Evolutionary conservation across 2,888 invertebrate species (phyloP).

Genomic region (Cerceris rybyensis): DNA sequence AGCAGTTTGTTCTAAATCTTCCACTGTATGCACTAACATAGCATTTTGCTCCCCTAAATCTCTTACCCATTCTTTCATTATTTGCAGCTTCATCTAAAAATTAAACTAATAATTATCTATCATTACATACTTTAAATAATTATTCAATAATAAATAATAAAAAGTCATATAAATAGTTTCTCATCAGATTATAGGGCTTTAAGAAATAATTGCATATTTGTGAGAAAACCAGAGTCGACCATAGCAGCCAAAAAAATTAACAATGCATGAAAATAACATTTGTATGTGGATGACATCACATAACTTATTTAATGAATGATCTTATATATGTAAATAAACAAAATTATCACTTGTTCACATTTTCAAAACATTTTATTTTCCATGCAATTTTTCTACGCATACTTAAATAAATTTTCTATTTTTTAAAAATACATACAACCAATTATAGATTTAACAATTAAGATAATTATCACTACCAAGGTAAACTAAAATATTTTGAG

Average conservation of each 20-base stretch:
- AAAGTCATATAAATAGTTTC: neutral
- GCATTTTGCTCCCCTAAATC: constrained; percentile 88
- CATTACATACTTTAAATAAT: neutral
- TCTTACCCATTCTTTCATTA: constrained; percentile 86
- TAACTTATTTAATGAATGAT: no score
- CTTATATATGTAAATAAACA: no score
- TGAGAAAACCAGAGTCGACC: no score
- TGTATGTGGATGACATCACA: no score
- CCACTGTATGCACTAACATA: constrained; percentile 86
- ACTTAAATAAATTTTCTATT: neutral
- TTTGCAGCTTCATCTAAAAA: constrained; percentile 85
- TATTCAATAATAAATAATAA: neutral
- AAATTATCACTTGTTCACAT: no score
- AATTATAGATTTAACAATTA: constrained; percentile 10
- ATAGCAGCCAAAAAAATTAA: no score
- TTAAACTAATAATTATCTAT: constrained; percentile 2
- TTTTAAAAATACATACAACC: neutral
- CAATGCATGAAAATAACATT: no score
- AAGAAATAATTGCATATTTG: no score
- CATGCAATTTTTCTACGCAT: no score
- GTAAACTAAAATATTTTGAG: neutral
- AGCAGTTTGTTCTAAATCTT: constrained; percentile 87
- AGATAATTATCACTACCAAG: neutral
- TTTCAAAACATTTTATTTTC: no score
- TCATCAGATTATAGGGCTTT: neutral